These are phyloP conservation scores for Kryptolebias ocellatus DNA, from an alignment of 2,797 vertebrate species.

Conservation along the genomic window DNA sequence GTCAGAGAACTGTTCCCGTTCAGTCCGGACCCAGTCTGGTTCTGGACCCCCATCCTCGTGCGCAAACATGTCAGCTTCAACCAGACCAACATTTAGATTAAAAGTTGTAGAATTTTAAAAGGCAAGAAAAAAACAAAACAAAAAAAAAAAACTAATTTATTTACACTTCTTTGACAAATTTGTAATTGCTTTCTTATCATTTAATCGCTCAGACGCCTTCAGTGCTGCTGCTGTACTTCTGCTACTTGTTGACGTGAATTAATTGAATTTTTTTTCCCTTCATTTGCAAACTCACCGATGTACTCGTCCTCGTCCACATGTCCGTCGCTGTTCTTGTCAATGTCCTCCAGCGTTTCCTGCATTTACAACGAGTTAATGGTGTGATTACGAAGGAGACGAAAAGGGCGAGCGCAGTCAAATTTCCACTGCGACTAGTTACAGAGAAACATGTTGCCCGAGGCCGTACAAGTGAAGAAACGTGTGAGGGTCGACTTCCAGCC, in stretches of 20 bases:
- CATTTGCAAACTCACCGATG: slow-evolving; percentile 85
- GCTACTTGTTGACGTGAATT: not conserved
- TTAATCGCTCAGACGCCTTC: not conserved
- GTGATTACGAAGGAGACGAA: slow-evolving; percentile 44
- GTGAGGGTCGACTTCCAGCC: slow-evolving; percentile 43
- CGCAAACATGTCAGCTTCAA: slow-evolving; percentile 97
- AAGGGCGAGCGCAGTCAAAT: slow-evolving; percentile 37
- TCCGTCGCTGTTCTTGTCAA: slow-evolving; percentile 94
- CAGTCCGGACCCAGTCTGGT: slow-evolving; percentile 94
- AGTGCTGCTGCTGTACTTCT: not conserved
- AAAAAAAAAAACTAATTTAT: not conserved
- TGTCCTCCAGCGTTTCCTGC: slow-evolving; percentile 98
- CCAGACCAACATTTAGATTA: not conserved
- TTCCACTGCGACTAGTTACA: slow-evolving; percentile 53
- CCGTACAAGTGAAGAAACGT: slow-evolving; percentile 19
- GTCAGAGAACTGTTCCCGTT: slow-evolving; percentile 96
- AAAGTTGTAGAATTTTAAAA: not conserved
- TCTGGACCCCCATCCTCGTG: slow-evolving; percentile 93
- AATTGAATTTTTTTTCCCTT: not conserved
- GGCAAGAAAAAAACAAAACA: not conserved
- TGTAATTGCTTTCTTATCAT: not conserved
- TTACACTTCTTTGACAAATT: not conserved
- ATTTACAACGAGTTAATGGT: slow-evolving; percentile 49
- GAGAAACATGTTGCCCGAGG: slow-evolving; percentile 45
- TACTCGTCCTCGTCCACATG: slow-evolving; percentile 97